Base-by-base conservation (phyloP, 2,797 vertebrate genomes). In the Ambastaia sidthimunki region DNA sequence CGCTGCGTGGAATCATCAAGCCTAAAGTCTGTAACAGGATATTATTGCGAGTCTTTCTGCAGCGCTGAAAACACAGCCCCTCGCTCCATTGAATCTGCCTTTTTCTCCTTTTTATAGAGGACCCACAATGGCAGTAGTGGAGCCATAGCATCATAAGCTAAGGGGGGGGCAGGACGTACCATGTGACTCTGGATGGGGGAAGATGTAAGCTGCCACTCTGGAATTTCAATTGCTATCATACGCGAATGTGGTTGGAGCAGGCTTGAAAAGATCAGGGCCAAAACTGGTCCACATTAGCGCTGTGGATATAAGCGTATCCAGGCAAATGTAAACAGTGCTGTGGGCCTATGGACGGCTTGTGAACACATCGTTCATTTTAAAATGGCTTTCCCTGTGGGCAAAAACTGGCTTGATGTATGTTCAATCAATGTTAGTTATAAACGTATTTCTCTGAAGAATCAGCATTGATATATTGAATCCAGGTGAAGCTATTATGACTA, bases 21-120 rank as follows among this genome's bases (percentile, higher is more conserved):
- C 90, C 88, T 86, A 87, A 91, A 92, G 87, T 88, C 88, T 91
- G 91, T 88, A 91, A 91, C 88, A 90, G 89, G 89, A 92, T 91
- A 92, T 93, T 90, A 92, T 93, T 90, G 87, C 87, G 78, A 90
- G 90, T 87, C 89, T 89, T 83, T 88, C 88, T 89, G 87, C 88
- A 84, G 87, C 90, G 75, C 83, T 85, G 71, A 44, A 44, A 44
- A 44, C 41, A 44, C 41, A 44, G 57, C 57, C 87, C 85, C 86
- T 89, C 86, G 90, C 90, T 89, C 88, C 84, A 89, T 85, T 89
- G 89, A 83, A 48, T 90, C 85, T 89, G 89, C 88, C 84, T 82
- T 87, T 82, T 70, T 48, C 59, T 59, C 19, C 16, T 67, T 83
- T 83, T 86, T 82, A 81, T 84, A 74, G 80, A 81, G 59, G 81